phyloP scores from a whole-genome alignment of 2,113 vertebrate genomes.

The Amphiprion ocellaris region DNA sequence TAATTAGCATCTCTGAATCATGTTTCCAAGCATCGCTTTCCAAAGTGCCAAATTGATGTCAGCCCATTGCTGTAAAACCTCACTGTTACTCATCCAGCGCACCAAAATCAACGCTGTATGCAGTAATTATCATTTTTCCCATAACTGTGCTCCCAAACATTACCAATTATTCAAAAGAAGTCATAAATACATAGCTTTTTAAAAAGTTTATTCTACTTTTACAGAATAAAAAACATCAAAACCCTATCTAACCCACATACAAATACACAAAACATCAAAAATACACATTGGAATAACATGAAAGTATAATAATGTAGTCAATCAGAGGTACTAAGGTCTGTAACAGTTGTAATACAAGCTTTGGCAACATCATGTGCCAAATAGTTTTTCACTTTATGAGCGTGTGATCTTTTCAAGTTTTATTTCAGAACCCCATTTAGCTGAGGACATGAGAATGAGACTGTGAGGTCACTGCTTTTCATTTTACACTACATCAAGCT shows the following conservation, averaged over 20 bases:
- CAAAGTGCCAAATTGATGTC: not conserved
- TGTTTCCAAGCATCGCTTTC: not conserved
- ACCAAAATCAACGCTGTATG: not conserved
- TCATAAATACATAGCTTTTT: not conserved
- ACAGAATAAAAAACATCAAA: not conserved
- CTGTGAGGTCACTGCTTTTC: not conserved
- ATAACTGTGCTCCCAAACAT: not conserved
- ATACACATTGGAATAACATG: not conserved
- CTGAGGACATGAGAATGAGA: not conserved
- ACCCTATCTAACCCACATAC: not conserved
- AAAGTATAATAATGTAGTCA: not conserved
- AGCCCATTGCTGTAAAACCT: not conserved
- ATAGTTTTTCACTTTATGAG: not conserved
- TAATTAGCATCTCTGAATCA: slow-evolving; percentile 28
- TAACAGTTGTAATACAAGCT: not conserved
- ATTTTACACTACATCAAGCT: not conserved
- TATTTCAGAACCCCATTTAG: not conserved
- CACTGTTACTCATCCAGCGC: not conserved
- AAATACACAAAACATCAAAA: not conserved
- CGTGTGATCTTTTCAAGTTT: not conserved
- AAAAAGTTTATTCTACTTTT: not conserved
- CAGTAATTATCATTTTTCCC: not conserved
- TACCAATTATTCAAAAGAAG: not conserved
- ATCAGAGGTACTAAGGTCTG: not conserved
- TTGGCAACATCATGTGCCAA: not conserved